A percentile compares a stretch with the other conserved stretches of the same genome.
These are phyloP conservation scores for Pardalotus punctatus DNA, from an alignment of 2,113 vertebrate species.

Conservation along the genomic window DNA sequence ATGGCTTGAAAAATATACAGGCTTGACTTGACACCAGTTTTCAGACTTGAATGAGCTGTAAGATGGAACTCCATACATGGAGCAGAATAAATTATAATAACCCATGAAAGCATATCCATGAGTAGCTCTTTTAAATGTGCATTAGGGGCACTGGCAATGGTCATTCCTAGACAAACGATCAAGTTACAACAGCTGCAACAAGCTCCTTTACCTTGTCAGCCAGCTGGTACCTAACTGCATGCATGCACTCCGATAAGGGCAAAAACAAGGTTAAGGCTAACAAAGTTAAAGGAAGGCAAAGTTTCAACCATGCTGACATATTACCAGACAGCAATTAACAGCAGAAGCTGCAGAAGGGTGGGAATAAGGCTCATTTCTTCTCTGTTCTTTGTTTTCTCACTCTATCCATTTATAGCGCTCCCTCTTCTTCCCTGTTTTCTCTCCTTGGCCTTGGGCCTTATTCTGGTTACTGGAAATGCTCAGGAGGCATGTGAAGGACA, in stretches of 20 bases:
- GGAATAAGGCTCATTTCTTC: neutral
- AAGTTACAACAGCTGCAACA: neutral
- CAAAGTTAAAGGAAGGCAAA: neutral
- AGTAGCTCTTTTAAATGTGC: neutral
- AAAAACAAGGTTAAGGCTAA: neutral
- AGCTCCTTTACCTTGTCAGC: neutral
- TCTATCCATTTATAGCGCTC: neutral
- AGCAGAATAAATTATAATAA: neutral
- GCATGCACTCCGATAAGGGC: neutral
- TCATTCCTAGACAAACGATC: neutral
- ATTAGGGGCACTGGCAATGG: neutral
- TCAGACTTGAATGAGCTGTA: neutral
- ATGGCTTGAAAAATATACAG: neutral
- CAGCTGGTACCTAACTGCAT: neutral
- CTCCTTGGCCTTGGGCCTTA: neutral
- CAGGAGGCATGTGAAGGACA: neutral
- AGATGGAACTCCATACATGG: neutral
- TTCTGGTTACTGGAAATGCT: neutral
- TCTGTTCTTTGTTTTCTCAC: rapidly evolving
- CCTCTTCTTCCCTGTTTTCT: neutral
- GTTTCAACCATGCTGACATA: neutral
- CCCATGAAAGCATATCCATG: neutral
- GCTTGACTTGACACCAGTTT: neutral
- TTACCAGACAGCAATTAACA: neutral
- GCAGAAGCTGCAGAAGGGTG: neutral